Percentiles rank a stretch among this genome's conserved stretches.
These are phyloP conservation scores for Sphecodes monilicornis DNA, from an alignment of 2,888 invertebrate species.

Conservation along the genomic window DNA sequence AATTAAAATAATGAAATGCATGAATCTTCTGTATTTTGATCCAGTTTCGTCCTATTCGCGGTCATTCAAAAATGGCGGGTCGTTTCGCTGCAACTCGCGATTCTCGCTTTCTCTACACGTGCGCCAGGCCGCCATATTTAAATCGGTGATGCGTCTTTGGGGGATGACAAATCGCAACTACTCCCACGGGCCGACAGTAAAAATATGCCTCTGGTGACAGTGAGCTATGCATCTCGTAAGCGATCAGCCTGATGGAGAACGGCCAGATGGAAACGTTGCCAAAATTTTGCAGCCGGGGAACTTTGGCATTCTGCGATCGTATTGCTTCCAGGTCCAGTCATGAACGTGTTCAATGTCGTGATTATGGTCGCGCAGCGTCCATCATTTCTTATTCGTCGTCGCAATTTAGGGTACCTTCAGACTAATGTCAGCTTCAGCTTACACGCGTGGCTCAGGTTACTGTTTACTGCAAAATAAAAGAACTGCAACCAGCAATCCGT, in stretches of 20 bases:
- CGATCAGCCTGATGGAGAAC: conserved; percentile 50
- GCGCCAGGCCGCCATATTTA: conserved; percentile 30
- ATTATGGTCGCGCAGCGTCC: conserved; percentile 1
- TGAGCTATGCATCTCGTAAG: conserved; percentile 24
- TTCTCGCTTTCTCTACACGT: conserved; percentile 17
- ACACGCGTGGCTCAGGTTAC: background rate
- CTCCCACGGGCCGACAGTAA: conserved; percentile 15
- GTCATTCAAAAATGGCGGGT: background rate
- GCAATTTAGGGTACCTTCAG: background rate
- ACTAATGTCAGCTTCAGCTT: background rate
- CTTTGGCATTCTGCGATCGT: conserved; percentile 58
- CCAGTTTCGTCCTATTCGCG: background rate
- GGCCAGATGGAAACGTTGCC: conserved; percentile 57
- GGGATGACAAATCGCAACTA: conserved; percentile 35
- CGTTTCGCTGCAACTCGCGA: conserved; percentile 7
- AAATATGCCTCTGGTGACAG: conserved; percentile 42
- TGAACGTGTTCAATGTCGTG: conserved; percentile 10
- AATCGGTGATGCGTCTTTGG: conserved; percentile 29
- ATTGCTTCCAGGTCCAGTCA: conserved; percentile 39
- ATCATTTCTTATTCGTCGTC: background rate
- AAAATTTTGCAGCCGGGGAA: conserved; percentile 53
- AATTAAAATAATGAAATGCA: background rate
- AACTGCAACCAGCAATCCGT: background rate
- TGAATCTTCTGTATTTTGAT: background rate
- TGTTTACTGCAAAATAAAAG: background rate